Conservation (phyloP, 2,113 vertebrate species). For the Podarcis muralis region DNA sequence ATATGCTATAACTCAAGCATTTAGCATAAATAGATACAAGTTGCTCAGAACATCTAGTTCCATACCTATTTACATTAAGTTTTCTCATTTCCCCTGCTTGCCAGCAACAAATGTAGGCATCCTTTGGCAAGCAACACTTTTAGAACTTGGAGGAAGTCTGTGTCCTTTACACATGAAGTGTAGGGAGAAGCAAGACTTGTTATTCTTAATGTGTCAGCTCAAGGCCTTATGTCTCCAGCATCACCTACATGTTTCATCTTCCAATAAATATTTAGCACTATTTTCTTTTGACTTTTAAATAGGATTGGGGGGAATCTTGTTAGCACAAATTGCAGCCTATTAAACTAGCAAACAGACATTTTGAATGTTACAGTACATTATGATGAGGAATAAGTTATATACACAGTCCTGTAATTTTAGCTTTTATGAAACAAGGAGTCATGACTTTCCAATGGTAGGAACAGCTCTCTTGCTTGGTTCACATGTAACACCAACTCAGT, state of each 20-base stretch:
- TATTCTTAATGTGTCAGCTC: not conserved
- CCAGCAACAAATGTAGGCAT: not conserved
- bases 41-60: not conserved
- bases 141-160: not conserved
- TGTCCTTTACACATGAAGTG: not conserved
- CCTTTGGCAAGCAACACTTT: not conserved
- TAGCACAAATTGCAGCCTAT: constrained; percentile 3
- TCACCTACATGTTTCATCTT: constrained; percentile 14
- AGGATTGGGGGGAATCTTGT: not conserved
- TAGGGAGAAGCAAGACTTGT: not conserved
- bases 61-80: not conserved
- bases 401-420: not conserved
- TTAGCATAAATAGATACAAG: not conserved
- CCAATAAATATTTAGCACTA: constrained; percentile 16
- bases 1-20: not conserved
- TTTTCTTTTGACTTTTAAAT: constrained; percentile 4
- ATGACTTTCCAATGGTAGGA: not conserved
- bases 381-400: not conserved
- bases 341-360: not conserved
- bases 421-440: not conserved
- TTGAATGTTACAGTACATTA: constrained; percentile 1
- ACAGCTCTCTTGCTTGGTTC: not conserved
- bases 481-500: not conserved
- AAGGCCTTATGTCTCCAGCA: not conserved
- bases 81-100: not conserved